Evolutionary conservation across 2,888 invertebrate species (phyloP).

Genomic region (Sepiola atlantica): DNA sequence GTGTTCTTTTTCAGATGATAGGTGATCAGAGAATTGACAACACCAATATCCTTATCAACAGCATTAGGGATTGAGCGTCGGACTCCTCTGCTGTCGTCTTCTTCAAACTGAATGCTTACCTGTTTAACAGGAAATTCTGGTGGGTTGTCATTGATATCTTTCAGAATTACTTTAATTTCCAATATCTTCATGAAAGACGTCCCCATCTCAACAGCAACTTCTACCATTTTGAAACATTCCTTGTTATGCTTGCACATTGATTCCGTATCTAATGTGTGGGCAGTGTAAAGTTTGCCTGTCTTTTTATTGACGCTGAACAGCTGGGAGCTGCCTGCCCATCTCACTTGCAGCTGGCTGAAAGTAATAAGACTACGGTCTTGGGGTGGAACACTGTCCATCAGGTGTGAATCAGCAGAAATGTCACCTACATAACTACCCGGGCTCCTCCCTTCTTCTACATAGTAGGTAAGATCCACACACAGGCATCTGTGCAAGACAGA

Average conservation of each 20-base stretch:
- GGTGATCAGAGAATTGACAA: background rate
- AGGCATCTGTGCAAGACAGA: conserved; percentile 11
- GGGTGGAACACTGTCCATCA: background rate
- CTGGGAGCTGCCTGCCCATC: conserved; percentile 12
- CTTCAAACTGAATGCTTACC: background rate
- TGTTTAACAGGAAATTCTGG: background rate
- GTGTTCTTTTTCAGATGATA: background rate
- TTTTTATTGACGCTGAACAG: conserved; percentile 12
- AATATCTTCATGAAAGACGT: conserved; percentile 22
- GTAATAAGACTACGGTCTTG: conserved; percentile 7
- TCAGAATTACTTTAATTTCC: background rate
- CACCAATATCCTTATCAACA: background rate
- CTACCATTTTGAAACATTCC: conserved; percentile 1
- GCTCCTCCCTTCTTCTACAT: background rate
- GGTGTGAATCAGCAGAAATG: background rate
- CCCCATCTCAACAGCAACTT: conserved; percentile 3
- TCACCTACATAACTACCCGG: background rate
- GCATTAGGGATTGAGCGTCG: background rate
- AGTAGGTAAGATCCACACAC: background rate
- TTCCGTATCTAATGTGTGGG: background rate
- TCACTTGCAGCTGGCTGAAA: conserved; percentile 20
- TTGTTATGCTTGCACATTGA: conserved; percentile 11
- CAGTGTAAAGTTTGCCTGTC: background rate
- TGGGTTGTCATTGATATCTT: background rate
- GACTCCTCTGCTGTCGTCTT: background rate